Evolutionary conservation across 2,797 vertebrate species (phyloP), one percentile per base, ranked within the genome.

Genomic region (Lutjanus argentimaculatus): DNA sequence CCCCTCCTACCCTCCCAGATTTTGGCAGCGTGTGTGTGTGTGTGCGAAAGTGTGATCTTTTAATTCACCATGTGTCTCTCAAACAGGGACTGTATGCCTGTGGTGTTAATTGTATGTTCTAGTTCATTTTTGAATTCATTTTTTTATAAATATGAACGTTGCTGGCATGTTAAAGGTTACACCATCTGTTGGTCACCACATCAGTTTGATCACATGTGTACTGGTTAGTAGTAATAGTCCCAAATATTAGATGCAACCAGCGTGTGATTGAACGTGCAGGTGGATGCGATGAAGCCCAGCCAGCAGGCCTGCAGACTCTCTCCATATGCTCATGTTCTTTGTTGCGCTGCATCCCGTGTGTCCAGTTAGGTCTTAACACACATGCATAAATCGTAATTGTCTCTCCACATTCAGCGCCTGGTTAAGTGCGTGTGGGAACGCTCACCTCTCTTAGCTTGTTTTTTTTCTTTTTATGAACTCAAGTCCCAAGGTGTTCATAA

Each of bases 301-400:
- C 59, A 13, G 19, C 46, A 45, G 52, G 58, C 46, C 42, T 16
- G 40, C 56, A 68, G 67, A 58, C 48, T 1, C 59, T n/a, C n/a
- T 55, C 55, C 67, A 16, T 66, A 52, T 67, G 61, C 45, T 82
- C 36, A 1, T 17, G 16, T 48, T 64, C 63, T 64, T 62, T 25
- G 16, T 59, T n/a, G 3, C 21, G 30, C 30, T 1, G 3, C 16
- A 17, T 45, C 25, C 59, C 12, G 40, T 48, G 53, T 61, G 56
- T 62, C 42, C 0, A 25, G 43, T 36, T 25, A 43, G 46, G 25
- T 49, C 19, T 77, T 19, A 71, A 67, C 46, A 13, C 21, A 8
- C 21, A 19, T 14, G 25, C 30, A 36, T 63, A 52, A 72, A 68
- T 43, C 64, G 16, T 6, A 8, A 9, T 42, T 8, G 36, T 25